These are phyloP conservation scores for Callosobruchus maculatus DNA, from an alignment of 2,888 invertebrate genomes.

Conservation along the genomic window DNA sequence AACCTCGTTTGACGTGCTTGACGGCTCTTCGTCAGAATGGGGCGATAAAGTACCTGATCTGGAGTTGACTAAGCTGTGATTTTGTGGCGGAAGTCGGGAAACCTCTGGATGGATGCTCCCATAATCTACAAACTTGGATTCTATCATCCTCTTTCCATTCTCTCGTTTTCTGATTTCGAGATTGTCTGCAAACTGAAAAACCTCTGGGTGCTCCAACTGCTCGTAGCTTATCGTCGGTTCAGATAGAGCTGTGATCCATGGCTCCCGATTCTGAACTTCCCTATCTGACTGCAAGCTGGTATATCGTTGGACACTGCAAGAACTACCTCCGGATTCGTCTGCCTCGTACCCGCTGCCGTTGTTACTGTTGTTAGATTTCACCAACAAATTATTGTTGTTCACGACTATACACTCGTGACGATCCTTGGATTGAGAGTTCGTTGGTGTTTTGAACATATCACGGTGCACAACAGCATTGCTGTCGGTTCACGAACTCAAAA, in stretches of 20 bases:
- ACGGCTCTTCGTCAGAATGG: constrained; percentile 46
- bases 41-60: constrained; percentile 37
- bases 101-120: constrained; percentile 56
- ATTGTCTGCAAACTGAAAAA: neutral
- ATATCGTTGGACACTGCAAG: neutral
- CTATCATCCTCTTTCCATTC: constrained; percentile 41
- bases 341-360: neutral
- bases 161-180: neutral
- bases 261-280: neutral
- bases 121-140: constrained; percentile 61
- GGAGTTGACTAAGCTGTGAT: constrained; percentile 32
- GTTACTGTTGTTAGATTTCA: neutral
- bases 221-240: neutral
- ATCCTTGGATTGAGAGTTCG: neutral
- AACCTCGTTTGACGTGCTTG: constrained; percentile 40
- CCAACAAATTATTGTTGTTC: neutral
- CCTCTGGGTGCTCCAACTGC: neutral
- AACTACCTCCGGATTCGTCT: neutral
- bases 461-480: neutral
- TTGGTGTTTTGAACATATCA: neutral
- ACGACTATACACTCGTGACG: neutral
- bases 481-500: neutral
- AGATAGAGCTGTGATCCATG: neutral
- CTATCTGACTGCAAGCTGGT: neutral
- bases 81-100: constrained; percentile 38